Base-by-base conservation (phyloP, 2,888 invertebrate genomes). In the Drosophila mimica region DNA sequence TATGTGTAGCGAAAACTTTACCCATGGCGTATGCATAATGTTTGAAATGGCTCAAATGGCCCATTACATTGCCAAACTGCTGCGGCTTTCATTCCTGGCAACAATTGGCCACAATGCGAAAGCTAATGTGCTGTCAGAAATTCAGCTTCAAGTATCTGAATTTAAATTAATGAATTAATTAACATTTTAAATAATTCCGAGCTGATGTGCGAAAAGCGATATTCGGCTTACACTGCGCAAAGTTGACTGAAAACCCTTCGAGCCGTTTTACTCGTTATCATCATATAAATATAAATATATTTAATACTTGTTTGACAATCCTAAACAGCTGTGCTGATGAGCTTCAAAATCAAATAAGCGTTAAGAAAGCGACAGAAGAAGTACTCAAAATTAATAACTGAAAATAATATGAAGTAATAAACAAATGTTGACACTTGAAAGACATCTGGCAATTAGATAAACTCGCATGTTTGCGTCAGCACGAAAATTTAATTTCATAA, bases 381-480 rank as follows among this genome's bases (percentile, higher is more conserved):
- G 30, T 34, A 34, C 15, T 28, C 8, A 4, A 58, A 49, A 61
- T 28, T 17, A 8, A 25, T 30, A 64, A 74, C 5, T 69, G 40
- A 51, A 40, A 66, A 57, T 34, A 25, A 43, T 64, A 30, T 57
- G 46, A 15, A 36, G 52, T 62, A 66, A 28, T 59, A 46, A 62
- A 28, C 56, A 64, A 65, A 51, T 77, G 75, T 70, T 75, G 74
- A 81, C 81, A 73, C 54, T 57, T 72, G 76, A 54, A 52, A 60
- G 54, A 66, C 71, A 71, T 53, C 62, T 68, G 69, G 33, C 36
- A 69, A 53, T 58, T 61, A 49, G 4, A 25, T n/a, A 17, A 46
- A 25, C 25, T 46, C 25, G 13, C 43, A 8, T 65, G 52, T 59
- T 48, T 48, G 54, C 52, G 52, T 71, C 33, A 52, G 51, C n/a